Evolutionary conservation across 2,113 vertebrate species (phyloP).

Genomic region (Cyrtonyx montezumae): DNA sequence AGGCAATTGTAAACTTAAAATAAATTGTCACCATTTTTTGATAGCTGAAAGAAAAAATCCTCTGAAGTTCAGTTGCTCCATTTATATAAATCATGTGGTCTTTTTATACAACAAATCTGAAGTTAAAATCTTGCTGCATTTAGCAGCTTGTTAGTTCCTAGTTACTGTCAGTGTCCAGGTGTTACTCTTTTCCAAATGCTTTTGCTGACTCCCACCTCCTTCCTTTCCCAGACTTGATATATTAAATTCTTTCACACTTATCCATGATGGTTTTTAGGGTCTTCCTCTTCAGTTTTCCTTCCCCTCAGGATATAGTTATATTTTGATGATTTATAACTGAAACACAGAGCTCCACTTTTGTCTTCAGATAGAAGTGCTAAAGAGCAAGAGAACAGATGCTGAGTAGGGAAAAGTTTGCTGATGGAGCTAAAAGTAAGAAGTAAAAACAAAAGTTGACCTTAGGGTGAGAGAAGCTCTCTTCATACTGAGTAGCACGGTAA

Average conservation of each 20-base stretch:
- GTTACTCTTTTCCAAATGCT: slow-evolving; percentile 6
- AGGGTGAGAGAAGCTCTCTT: background rate
- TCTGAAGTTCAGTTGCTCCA: background rate
- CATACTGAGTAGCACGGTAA: background rate
- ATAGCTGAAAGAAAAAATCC: slow-evolving; percentile 23
- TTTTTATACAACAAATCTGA: background rate
- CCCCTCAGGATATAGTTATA: background rate
- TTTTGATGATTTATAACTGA: background rate
- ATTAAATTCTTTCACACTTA: slow-evolving; percentile 33
- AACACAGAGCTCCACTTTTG: background rate
- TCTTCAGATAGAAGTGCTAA: background rate
- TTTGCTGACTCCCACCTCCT: background rate
- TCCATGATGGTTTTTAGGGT: background rate
- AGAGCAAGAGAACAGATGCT: background rate
- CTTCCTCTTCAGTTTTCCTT: slow-evolving; percentile 10
- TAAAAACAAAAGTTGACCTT: background rate
- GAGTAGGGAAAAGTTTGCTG: background rate
- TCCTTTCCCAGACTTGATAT: slow-evolving; percentile 11
- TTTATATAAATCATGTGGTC: slow-evolving; percentile 11
- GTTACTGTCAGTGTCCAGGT: slow-evolving; percentile 25
- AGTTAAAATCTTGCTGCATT: slow-evolving; percentile 5
- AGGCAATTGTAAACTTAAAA: slow-evolving; percentile 46
- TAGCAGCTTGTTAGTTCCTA: slow-evolving; percentile 13
- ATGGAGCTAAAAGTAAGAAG: background rate
- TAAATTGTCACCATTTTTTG: slow-evolving; percentile 16